Conservation (phyloP, 2,888 invertebrate genomes). For the Anarsia innoxiella region DNA sequence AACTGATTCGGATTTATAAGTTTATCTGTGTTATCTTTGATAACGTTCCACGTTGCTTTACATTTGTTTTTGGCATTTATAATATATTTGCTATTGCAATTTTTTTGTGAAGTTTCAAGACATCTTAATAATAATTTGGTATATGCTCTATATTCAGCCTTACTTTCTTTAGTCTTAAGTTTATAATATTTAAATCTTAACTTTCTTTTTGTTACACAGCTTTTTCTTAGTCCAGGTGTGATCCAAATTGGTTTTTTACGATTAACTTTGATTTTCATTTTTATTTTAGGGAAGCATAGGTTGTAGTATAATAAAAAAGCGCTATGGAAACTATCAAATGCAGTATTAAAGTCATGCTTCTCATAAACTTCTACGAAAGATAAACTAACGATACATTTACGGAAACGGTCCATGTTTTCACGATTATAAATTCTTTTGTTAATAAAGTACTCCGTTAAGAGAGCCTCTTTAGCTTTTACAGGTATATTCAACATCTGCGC, state of each 20-base stretch:
- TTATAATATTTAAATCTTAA: too few species aligned
- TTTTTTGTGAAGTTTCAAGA: not conserved
- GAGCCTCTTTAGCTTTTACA: not conserved
- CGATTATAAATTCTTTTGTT: not conserved
- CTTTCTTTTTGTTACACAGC: not conserved
- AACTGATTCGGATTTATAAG: not conserved
- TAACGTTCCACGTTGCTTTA: slow-evolving; percentile 4
- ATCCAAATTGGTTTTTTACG: not conserved
- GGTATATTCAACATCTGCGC: slow-evolving; percentile 5
- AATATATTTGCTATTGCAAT: too few species aligned
- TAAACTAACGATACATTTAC: not conserved
- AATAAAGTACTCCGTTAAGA: not conserved
- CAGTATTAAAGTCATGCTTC: slow-evolving; percentile 1
- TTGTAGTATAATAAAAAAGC: slow-evolving; percentile 3
- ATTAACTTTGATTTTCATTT: too few species aligned
- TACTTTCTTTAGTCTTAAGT: not conserved
- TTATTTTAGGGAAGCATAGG: slow-evolving; percentile 11
- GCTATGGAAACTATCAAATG: slow-evolving; percentile 7
- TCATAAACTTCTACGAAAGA: slow-evolving; percentile 1
- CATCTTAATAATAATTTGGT: slow-evolving; percentile 2
- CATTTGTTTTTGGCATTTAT: not conserved
- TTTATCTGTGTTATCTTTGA: not conserved
- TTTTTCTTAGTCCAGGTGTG: not conserved
- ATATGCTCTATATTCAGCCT: not conserved
- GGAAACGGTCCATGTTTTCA: slow-evolving; percentile 3